Evolutionary conservation across 2,113 vertebrate genomes (phyloP), one percentile per base, ranked within the genome.

Genomic region (Callionymus lyra): DNA sequence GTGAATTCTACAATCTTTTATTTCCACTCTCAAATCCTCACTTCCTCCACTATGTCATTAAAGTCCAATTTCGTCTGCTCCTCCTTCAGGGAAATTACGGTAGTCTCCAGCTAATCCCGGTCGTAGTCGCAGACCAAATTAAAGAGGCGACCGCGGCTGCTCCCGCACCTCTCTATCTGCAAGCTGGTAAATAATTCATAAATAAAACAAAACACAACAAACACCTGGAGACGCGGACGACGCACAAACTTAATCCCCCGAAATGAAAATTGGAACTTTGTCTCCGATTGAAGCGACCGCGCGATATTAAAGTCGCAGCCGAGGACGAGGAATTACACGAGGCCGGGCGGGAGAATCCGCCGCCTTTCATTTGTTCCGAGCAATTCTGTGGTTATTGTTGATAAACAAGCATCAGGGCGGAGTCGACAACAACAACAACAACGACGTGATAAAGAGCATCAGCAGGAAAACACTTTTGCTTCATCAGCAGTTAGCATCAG

Each of bases 151-250:
- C 66, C 60, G 42, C 12, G 67, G 75, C 59, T 58, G 56, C 45
- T 43, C 47, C 62, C 38, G 63, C 53, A 32, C 59, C 42, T 70
- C 69, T 63, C 47, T 44, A 38, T 65, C 63, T 65, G 72, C 63
- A 71, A 59, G 63, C 63, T 55, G 68, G 82, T 85, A 84, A 87
- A 86, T 87, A 84, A 87, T 86, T 86, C 82, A 86, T 82, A 73
- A 81, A 81, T 82, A 81, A 85, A 84, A 82, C 79, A 80, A 84
- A 86, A 81, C 74, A 84, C 72, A 66, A 79, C 82, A 83, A 82
- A 83, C 77, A 83, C 82, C 85, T 81, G 58, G 81, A 84, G 84
- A 85, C 72, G 49, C 48, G 69, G 34, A 58, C 72, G 66, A 74
- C 69, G 73, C 78, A 51, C 41, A 68, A 71, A 80, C 49, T 85